These are phyloP conservation scores for Mastigias papua DNA, from an alignment of 30 jellyfish, hydroid and myxozoan genomes.

Conservation along the genomic window DNA sequence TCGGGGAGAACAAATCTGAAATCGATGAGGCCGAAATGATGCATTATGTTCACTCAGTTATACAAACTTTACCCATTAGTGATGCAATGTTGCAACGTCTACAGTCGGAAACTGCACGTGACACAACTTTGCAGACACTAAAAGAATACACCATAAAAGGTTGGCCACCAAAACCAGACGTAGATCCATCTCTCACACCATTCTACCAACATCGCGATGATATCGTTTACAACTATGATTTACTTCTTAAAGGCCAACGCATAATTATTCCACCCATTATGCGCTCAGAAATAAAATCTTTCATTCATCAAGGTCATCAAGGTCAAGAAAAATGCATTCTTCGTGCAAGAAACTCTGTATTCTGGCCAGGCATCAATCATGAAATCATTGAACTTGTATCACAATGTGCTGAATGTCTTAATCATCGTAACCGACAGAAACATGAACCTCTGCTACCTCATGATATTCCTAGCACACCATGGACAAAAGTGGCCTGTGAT, in stretches of 20 bases:
- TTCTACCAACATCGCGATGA: constrained; percentile 36
- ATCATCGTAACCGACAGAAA: constrained; percentile 41
- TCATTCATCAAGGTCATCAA: constrained; percentile 65
- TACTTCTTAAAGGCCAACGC: constrained; percentile 27
- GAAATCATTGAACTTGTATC: constrained; percentile 46
- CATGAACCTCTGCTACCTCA: constrained; percentile 21
- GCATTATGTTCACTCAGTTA: constrained; percentile 27
- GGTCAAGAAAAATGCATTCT: constrained; percentile 64
- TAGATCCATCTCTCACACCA: constrained; percentile 25
- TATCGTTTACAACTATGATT: constrained; percentile 9
- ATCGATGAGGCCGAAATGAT: neutral
- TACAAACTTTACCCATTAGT: neutral
- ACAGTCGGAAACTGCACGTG: constrained; percentile 22
- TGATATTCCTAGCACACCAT: constrained; percentile 42
- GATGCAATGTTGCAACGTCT: constrained; percentile 21
- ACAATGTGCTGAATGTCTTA: constrained; percentile 49
- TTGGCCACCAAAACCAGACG: constrained; percentile 27
- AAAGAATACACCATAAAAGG: constrained; percentile 8
- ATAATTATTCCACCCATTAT: constrained; percentile 13
- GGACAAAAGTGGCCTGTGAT: constrained; percentile 65
- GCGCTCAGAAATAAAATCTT: constrained; percentile 26
- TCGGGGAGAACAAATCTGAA: constrained; percentile 1
- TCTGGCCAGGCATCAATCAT: constrained; percentile 71
- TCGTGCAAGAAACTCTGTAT: constrained; percentile 49
- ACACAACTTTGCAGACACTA: constrained; percentile 9